Evolutionary conservation across 2,888 invertebrate species (phyloP).

Genomic region (Dicranocentrus wangi): DNA sequence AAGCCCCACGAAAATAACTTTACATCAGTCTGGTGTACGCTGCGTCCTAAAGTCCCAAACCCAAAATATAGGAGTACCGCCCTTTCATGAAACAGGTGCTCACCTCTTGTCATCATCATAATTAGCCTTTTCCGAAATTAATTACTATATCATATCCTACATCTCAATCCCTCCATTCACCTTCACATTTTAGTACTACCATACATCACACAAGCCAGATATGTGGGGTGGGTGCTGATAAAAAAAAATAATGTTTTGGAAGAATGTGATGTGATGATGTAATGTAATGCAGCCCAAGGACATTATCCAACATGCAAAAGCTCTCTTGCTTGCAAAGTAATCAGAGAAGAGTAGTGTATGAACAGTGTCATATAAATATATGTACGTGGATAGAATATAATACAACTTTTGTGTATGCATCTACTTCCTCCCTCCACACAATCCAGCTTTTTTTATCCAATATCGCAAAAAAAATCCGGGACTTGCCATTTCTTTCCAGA

Average conservation of each 20-base stretch:
- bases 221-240: background rate
- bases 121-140: conserved; percentile 21
- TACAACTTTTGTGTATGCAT: no score
- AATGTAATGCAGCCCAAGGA: background rate
- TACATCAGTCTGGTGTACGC: no score
- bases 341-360: background rate
- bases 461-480: conserved; percentile 18
- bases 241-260: no score
- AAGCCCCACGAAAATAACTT: no score
- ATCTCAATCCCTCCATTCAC: conserved; percentile 10
- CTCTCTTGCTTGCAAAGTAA: conserved; percentile 30
- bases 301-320: conserved; percentile 35
- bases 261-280: conserved; percentile 10
- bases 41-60: no score
- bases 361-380: background rate
- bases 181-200: conserved; percentile 38
- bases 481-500: conserved; percentile 36
- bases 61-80: no score
- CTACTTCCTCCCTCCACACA: no score
- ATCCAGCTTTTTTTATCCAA: conserved; percentile 28
- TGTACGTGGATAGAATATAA: no score
- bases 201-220: background rate
- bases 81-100: background rate
- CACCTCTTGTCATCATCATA: conserved; percentile 10
- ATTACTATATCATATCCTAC: conserved; percentile 8